Conservation (phyloP, 2,888 invertebrate genomes). For the Prosopocoilus inquinatus region DNA sequence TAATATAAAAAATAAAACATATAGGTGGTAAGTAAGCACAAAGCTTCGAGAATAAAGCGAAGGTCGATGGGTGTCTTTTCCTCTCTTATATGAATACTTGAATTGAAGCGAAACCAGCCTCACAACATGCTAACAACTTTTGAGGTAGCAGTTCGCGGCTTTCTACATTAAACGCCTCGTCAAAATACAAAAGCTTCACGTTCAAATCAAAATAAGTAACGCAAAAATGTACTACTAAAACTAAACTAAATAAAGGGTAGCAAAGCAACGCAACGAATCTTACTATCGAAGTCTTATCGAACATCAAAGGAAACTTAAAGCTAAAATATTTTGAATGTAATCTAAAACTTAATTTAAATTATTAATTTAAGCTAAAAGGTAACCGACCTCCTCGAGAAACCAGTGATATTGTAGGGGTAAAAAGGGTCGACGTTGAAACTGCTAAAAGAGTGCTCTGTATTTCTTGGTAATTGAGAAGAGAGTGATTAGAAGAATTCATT, state of each 20-base stretch:
- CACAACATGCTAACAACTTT: constrained; percentile 56
- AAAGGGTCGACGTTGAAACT: too few species aligned
- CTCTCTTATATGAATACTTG: constrained; percentile 20
- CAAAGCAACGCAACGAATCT: constrained; percentile 1
- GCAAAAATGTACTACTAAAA: not conserved
- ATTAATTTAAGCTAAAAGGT: too few species aligned
- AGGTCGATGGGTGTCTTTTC: constrained; percentile 23
- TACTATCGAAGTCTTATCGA: not conserved
- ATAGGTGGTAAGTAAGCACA: constrained; percentile 13
- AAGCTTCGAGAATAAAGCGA: constrained; percentile 26
- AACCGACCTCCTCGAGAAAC: too few species aligned
- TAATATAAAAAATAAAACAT: constrained; percentile 7
- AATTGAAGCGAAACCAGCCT: constrained; percentile 37
- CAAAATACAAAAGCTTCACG: constrained; percentile 32
- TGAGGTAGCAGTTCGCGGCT: constrained; percentile 49
- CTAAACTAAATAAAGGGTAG: not conserved
- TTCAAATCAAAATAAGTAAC: constrained; percentile 7
- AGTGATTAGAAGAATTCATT: too few species aligned
- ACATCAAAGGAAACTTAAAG: too few species aligned
- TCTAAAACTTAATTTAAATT: too few species aligned
- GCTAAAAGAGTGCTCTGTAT: too few species aligned
- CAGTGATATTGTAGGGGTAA: too few species aligned
- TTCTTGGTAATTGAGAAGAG: too few species aligned
- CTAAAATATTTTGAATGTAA: too few species aligned
- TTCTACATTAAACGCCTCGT: constrained; percentile 29